Base-by-base conservation (phyloP, 2,888 invertebrate species). In the Pyralis farinalis region DNA sequence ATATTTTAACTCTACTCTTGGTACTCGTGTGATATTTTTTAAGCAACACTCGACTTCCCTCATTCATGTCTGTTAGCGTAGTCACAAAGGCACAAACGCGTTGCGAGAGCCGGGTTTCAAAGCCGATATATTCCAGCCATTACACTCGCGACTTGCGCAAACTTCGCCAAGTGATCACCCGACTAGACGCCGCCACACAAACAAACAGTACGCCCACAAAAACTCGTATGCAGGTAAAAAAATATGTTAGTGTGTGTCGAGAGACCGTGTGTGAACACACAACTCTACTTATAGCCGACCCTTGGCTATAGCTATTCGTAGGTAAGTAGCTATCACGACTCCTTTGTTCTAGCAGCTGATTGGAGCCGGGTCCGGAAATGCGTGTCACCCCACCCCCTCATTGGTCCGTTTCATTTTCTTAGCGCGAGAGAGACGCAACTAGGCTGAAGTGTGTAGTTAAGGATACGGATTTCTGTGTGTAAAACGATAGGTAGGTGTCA, bases 301-400 rank as follows among this genome's bases (percentile, higher is more conserved):
- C 81, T 71, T 64, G 63, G 49, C 63, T 65, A 70, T 82, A 84
- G 85, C 81, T 85, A 84, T 82, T 85, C 70, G 76, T 86, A 84
- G 75, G 79, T 78, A 76, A 87, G 86, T 87, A 87, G 88, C 86
- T 84, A 86, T 82, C 84, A 77, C 80, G 74, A 75, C 71, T 85
- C 89, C 81, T 85, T 90, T 90, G 90, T 90, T 90, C 90, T 89
- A 90, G 85, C 87, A 90, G 90, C 89, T 89, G 90, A 90, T 90
- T 90, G 90, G 90, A 89, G 87, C 81, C 79, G 81, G 77, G 84
- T 74, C 86, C 85, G 88, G 89, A 88, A 87, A 86, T 89, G 90
- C 88, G 89, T 89, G 81, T 85, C 86, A 86, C 85, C 84, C 85
- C 87, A 79, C 88, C 88, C 88, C 85, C 85, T 83, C 86, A 90